Conservation (phyloP, 30 jellyfish, hydroid and myxozoan genomes). For the Aurelia sp. region DNA sequence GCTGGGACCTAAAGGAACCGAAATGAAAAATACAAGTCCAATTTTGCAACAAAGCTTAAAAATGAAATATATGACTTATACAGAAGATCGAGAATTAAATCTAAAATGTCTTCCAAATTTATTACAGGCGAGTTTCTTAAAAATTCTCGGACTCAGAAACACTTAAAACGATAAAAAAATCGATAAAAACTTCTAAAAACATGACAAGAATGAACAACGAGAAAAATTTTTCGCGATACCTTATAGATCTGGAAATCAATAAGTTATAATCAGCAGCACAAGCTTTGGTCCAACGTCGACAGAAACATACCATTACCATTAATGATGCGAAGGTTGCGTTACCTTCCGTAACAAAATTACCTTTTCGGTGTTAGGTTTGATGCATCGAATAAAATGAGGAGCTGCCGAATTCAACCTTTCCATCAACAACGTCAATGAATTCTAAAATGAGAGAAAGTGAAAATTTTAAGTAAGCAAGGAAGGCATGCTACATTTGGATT, state of each 20-base stretch:
- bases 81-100: too few relatives aligned
- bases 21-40: not conserved
- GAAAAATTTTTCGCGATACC: not conserved
- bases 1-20: slow-evolving; percentile 21
- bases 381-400: slow-evolving; percentile 73
- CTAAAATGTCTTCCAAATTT: too few relatives aligned
- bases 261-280: not conserved
- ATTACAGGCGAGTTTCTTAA: too few relatives aligned
- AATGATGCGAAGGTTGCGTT: too few relatives aligned
- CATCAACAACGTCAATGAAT: slow-evolving; percentile 61
- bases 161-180: not conserved
- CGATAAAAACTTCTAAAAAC: not conserved
- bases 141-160: too few relatives aligned
- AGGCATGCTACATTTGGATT: too few relatives aligned
- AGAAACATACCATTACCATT: too few relatives aligned
- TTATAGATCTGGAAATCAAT: not conserved
- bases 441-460: slow-evolving; percentile 8
- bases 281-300: too few relatives aligned
- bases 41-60: not conserved
- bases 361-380: slow-evolving; percentile 63
- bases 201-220: not conserved
- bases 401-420: slow-evolving; percentile 63
- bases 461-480: too few relatives aligned
- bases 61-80: not conserved
- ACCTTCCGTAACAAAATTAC: not conserved